Percentiles rank a stretch among this genome's conserved stretches.
Conservation (phyloP, 2,888 invertebrate species). For the Matsumyia berberina region DNA sequence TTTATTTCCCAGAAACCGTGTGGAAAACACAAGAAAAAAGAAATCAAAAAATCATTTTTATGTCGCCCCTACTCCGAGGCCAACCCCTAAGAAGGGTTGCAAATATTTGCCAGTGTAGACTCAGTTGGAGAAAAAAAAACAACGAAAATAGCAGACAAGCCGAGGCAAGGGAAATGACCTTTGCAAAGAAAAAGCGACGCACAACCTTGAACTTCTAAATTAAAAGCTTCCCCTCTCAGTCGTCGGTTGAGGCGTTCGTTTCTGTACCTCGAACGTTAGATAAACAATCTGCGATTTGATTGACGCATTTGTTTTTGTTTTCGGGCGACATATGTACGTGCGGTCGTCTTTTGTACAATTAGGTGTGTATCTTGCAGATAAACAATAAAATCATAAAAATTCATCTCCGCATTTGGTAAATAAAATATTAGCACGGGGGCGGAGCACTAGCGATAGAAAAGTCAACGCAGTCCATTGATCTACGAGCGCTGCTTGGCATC, state of each 20-base stretch:
- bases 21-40: not conserved
- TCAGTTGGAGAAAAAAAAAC: conserved; percentile 13
- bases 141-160: conserved; percentile 32
- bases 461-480: not conserved
- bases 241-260: not conserved
- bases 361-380: conserved; percentile 18
- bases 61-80: not conserved
- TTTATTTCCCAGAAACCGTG: not conserved
- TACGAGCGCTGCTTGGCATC: not conserved
- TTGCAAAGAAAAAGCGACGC: conserved; percentile 13
- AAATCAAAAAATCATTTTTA: conserved; percentile 1
- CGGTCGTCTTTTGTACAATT: conserved; percentile 3
- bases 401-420: conserved; percentile 8
- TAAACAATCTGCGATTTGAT: conserved; percentile 12
- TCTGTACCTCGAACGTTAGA: not conserved
- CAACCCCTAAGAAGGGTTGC: conserved; percentile 39
- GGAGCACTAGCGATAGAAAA: not conserved
- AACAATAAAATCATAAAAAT: conserved; percentile 18
- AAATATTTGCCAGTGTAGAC: conserved; percentile 34
- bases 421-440: not conserved
- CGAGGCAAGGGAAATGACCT: conserved; percentile 36
- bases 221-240: not conserved
- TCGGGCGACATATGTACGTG: not conserved
- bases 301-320: conserved; percentile 36
- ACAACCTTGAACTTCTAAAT: conserved; percentile 43